A percentile compares a stretch with the other conserved stretches of the same genome.
phyloP scores from a whole-genome alignment of 2,797 vertebrate species.

The Chelon labrosus region DNA sequence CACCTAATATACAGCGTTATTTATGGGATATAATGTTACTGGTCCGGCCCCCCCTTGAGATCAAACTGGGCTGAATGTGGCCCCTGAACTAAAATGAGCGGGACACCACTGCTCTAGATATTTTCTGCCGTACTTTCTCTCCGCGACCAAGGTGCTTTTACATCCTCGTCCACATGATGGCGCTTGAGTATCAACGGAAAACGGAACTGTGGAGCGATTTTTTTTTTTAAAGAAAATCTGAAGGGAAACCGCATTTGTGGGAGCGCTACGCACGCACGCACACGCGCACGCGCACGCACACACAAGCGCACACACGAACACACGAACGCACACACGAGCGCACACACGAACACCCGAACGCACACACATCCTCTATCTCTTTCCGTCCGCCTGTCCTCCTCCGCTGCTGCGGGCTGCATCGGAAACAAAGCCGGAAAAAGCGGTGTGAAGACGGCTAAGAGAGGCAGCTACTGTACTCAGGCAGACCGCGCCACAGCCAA shows the following conservation, averaged over 20 bases:
- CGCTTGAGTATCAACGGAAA: slow-evolving; percentile 69
- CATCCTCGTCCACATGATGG: slow-evolving; percentile 57
- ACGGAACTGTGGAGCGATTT: slow-evolving; percentile 50
- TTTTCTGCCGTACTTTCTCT: too few relatives aligned
- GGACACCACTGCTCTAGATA: too few relatives aligned
- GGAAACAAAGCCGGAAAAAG: slow-evolving; percentile 51
- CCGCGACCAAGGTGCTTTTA: background rate
- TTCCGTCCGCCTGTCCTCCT: slow-evolving; percentile 2
- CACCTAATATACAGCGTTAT: too few relatives aligned
- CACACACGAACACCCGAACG: background rate
- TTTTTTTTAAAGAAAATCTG: background rate
- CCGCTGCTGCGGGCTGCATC: slow-evolving; percentile 44
- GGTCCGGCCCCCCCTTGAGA: too few relatives aligned
- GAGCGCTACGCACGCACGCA: background rate
- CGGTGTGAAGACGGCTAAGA: slow-evolving; percentile 24
- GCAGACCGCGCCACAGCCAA: slow-evolving; percentile 65
- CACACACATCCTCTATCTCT: background rate
- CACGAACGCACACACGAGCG: slow-evolving; percentile 4
- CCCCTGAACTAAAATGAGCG: too few relatives aligned
- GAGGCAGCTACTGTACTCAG: slow-evolving; percentile 53
- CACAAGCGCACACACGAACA: background rate
- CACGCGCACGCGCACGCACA: background rate
- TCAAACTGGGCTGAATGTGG: too few relatives aligned
- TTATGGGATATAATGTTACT: too few relatives aligned
- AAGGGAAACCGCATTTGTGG: slow-evolving; percentile 21